Evolutionary conservation across 2,888 invertebrate genomes (phyloP), one percentile per base, ranked within the genome.

Genomic region (Xanthorhoe spadicearia): DNA sequence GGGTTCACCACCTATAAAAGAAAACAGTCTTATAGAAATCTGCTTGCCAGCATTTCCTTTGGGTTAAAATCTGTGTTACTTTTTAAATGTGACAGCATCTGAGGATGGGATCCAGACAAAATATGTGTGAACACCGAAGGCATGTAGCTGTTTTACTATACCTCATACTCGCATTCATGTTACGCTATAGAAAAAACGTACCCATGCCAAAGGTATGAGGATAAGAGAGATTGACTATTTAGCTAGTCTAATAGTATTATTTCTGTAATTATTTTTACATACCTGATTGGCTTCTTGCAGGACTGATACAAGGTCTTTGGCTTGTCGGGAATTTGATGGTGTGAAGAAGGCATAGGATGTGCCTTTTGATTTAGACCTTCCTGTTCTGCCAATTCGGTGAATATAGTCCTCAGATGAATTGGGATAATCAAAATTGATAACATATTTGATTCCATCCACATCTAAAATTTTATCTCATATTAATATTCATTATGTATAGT

Each of bases 341-440:
- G 98, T 98, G 92, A 98, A 98, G 94, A 99, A 98, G 65, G 98
- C 98, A 88, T 98, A 98, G 51, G 98, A 98, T 69, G 98, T 98
- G 76, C 98, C 98, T 77, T 96, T 97, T 77, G 96, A 95, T 85
- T 97, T 95, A 51, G 96, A 96, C 60, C 98, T 95, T 60, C 98
- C 98, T 50, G 98, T 98, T 80, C 98, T 96, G 66, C 98, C 98
- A 88, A 98, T 99, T 72, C 98, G 96, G 91, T 98, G 98, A 81
- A 98, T 97, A 88, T 98, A 98, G 91, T 98, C 98, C 89, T 99
- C 98, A 62, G 98, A 97, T 68, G 97, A 98, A 89, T 97, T 97
- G 64, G 98, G 98, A 91, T 98, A 99, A 94, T 98, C 98, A 94
- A 96, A 98, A 94, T 98, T 99, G 87, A 98, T 97, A 75, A 99